phyloP scores from a whole-genome alignment of 1,140 invertebrate species.

The Drosophila kohkoa region DNA sequence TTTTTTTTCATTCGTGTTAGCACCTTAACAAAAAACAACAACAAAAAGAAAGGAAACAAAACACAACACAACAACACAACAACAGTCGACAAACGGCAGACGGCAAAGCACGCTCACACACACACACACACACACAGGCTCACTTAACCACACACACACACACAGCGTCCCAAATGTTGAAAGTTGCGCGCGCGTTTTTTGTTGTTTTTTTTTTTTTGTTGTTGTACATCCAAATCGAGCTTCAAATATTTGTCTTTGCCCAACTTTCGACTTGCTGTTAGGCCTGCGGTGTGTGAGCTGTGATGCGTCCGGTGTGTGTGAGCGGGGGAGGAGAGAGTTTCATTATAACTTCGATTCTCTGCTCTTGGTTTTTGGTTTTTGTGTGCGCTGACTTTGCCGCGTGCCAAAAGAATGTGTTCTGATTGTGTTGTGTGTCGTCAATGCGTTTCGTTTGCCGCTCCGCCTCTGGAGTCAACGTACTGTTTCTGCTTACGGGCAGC shows the following conservation, averaged over 20 bases:
- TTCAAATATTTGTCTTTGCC: slow-evolving; percentile 43
- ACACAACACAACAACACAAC: slow-evolving; percentile 22
- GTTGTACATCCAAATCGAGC: slow-evolving; percentile 16
- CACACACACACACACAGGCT: slow-evolving; percentile 4
- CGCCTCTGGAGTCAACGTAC: slow-evolving; percentile 56
- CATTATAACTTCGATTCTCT: slow-evolving; percentile 4
- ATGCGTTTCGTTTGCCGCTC: background rate
- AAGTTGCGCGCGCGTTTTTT: slow-evolving; percentile 44
- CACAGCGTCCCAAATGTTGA: slow-evolving; percentile 23
- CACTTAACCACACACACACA: background rate
- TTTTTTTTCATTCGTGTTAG: slow-evolving; percentile 18
- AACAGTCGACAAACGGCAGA: slow-evolving; percentile 2
- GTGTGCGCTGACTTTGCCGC: background rate
- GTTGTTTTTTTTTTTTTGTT: slow-evolving; percentile 19
- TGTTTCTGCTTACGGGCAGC: slow-evolving; percentile 49
- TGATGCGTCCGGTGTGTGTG: background rate
- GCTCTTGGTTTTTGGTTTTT: background rate
- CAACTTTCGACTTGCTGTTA: slow-evolving; percentile 30
- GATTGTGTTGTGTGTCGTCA: slow-evolving; percentile 4
- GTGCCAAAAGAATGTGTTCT: background rate
- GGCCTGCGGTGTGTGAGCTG: background rate
- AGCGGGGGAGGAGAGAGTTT: background rate
- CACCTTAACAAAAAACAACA: slow-evolving; percentile 41
- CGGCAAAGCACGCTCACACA: slow-evolving; percentile 17
- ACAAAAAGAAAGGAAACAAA: slow-evolving; percentile 9